Evolutionary conservation across 2,797 vertebrate genomes (phyloP), one percentile per base, ranked within the genome.

Genomic region (Trachurus trachurus): DNA sequence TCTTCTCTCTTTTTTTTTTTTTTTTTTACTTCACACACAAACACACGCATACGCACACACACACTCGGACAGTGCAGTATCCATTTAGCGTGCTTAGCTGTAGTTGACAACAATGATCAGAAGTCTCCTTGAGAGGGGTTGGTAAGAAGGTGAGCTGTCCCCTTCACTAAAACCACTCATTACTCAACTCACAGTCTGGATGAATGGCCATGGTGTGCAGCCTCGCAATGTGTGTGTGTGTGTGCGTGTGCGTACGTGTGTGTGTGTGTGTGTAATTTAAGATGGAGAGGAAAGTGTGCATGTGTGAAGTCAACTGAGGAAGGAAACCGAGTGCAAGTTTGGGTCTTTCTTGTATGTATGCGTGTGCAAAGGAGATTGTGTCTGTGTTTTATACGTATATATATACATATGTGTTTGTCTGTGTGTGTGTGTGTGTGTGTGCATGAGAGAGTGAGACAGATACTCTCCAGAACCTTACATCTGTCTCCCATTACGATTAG

Each of bases 81-180:
- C 87, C 88, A 87, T 91, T 91, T 86, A 91, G 89, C 47, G 80
- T 90, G 81, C 88, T 91, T 90, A 92, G 90, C 90, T 86, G 78
- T 89, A 82, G 88, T 91, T 92, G 93, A 94, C 93, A 94, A 92
- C 90, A 90, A 89, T 93, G 92, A 94, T 94, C 93, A 93, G 91
- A 94, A 94, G 93, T 93, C 91, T 94, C 93, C 93, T 94, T 94
- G 93, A 93, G 87, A 90, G 70, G 88, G 80, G 80, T 82, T 84
- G 88, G 82, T 83, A 88, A 92, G 92, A 93, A 94, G 93, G 93
- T 94, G 93, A 94, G 89, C 91, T 94, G 93, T 94, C 93, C 91
- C 84, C 82, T 91, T 82, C 88, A 87, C 89, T 94, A 91, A 93
- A 89, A 86, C 89, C 88, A 85, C 84, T 93, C 93, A 94, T 94